Evolutionary conservation across 2,113 vertebrate genomes (phyloP).

Genomic region (Epinephelus moara): DNA sequence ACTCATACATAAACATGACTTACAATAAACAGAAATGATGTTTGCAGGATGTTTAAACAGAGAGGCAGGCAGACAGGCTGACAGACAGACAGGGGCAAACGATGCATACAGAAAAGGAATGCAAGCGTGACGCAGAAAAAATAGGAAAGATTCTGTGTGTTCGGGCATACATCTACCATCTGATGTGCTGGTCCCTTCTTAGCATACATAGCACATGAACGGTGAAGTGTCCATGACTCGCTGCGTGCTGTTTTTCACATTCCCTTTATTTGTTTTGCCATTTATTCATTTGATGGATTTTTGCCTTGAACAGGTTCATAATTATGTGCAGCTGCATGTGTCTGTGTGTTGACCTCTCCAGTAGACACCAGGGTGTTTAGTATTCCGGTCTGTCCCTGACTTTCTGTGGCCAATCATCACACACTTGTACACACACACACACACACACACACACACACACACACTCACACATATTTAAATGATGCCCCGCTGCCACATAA

Average conservation of each 20-base stretch:
- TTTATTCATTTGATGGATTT: constrained; percentile 12
- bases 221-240: constrained; percentile 1
- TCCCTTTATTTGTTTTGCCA: constrained; percentile 1
- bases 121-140: constrained; percentile 10
- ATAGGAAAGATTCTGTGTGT: not conserved
- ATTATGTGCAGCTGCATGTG: constrained; percentile 59
- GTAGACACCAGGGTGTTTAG: constrained; percentile 60
- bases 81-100: not conserved
- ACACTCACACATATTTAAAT: constrained; percentile 47
- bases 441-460: constrained; percentile 22
- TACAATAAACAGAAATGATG: constrained; percentile 55
- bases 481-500: constrained; percentile 52
- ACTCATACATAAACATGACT: constrained; percentile 69
- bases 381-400: constrained; percentile 61
- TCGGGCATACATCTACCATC: constrained; percentile 2
- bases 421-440: constrained; percentile 49
- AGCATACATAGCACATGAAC: not conserved
- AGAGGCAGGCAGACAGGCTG: constrained; percentile 15
- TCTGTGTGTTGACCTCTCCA: constrained; percentile 70
- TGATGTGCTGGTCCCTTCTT: not conserved
- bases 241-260: constrained; percentile 6
- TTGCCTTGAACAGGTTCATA: constrained; percentile 57
- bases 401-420: constrained; percentile 68
- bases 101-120: constrained; percentile 32
- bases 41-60: constrained; percentile 58